Base-by-base conservation (phyloP, 2,888 invertebrate genomes). In the Epistrophe eligans region DNA sequence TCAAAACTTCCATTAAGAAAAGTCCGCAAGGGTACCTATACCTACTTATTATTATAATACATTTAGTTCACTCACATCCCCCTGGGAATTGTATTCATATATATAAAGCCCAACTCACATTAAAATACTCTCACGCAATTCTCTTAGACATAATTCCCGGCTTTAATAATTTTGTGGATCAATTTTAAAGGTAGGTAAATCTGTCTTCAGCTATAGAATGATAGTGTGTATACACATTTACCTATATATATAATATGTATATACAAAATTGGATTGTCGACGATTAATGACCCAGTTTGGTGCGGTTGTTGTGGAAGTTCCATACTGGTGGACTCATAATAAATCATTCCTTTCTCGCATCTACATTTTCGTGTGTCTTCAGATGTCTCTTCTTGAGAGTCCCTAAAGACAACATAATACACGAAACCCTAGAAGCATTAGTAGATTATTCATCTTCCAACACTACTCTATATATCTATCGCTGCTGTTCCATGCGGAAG, bases 361-460 rank as follows among this genome's bases (percentile, higher is more conserved):
- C 72, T 43, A 60, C 67, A 58, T 60, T 70, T 70, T 70, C 50
- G 52, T 40, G 72, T 84, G 67, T 80, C 77, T 67, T 80, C 52
- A 76, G 80, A 80, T 84, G 80, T 77, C 72, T 55, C 73, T 76
- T 40, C 35, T 67, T 60, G 45, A 67, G 77, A 80, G 60, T 84
- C 84, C 77, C 84, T 67, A 67, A 84, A 80, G 80, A 84, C 84
- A 80, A 80, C 80, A 77, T 77, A 84, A 77, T 84, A 84, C 84
- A 76, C 52, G 71, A 77, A 67, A 73, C 80, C 80, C 77, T 80
- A 73, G 67, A 73, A 71, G 77, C 80, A 84, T 84, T 80, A 84
- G 77, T 62, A 80, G 80, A 84, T 77, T 84, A 84, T 80, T 84
- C 80, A 80, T 80, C 76, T 72, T 52, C 76, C 79, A 60, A 70